Evolutionary conservation across 2,888 invertebrate genomes (phyloP).

Genomic region (Lasioglossum leucozonium): DNA sequence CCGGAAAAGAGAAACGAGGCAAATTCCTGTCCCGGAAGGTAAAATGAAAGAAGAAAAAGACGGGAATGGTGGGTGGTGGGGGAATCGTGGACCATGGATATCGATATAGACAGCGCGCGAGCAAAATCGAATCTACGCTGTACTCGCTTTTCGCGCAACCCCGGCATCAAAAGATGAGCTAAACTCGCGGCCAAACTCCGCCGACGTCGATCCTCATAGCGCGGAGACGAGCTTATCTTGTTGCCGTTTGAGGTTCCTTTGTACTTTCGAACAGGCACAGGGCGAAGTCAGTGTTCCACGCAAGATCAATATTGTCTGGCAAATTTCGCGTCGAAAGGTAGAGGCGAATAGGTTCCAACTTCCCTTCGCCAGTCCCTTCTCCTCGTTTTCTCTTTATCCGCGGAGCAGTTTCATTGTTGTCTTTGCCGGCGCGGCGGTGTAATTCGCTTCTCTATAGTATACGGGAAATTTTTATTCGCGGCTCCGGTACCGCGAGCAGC

Average conservation of each 20-base stretch:
- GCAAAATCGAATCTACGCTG: constrained; percentile 55
- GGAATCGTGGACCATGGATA: constrained; percentile 39
- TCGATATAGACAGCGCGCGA: constrained; percentile 45
- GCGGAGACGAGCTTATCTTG: constrained; percentile 64
- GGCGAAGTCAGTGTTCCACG: constrained; percentile 57
- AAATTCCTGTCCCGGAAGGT: constrained; percentile 30
- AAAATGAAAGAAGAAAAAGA: constrained; percentile 13
- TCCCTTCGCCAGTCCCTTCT: constrained; percentile 16
- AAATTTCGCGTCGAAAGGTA: constrained; percentile 60
- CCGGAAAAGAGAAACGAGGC: constrained; percentile 44
- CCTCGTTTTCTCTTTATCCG: constrained; percentile 26
- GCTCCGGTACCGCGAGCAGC: background rate
- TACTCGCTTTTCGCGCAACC: constrained; percentile 54
- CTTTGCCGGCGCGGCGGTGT: background rate
- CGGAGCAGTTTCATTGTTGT: background rate
- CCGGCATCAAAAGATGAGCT: constrained; percentile 54
- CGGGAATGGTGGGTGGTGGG: background rate
- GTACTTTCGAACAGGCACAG: constrained; percentile 57
- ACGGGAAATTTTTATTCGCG: constrained; percentile 9
- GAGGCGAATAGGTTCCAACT: constrained; percentile 58
- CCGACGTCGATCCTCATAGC: constrained; percentile 53
- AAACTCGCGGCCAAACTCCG: constrained; percentile 50
- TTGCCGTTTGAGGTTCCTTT: constrained; percentile 68
- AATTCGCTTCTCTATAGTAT: background rate
- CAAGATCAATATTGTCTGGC: constrained; percentile 67